Conservation (phyloP, 2,888 invertebrate species). For the Andrena haemorrhoa region DNA sequence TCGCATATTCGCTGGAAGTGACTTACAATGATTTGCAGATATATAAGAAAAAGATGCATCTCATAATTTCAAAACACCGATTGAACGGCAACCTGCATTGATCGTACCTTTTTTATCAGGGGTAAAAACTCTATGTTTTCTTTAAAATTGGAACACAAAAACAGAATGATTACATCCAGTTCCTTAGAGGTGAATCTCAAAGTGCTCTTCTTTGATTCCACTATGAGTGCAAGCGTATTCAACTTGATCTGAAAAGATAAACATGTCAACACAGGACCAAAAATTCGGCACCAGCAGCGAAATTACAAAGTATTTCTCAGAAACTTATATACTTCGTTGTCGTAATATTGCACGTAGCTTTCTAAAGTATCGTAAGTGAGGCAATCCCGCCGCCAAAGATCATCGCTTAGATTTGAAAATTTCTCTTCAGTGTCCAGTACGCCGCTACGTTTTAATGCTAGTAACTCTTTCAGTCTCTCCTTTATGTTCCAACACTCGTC, state of each 20-base stretch:
- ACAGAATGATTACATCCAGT: conserved; percentile 88
- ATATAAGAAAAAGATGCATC: no score
- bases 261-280: background rate
- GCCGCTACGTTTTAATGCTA: conserved; percentile 71
- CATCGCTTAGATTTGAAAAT: conserved; percentile 31
- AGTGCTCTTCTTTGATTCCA: conserved; percentile 91
- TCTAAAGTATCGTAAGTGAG: conserved; percentile 86
- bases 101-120: conserved; percentile 89
- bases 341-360: conserved; percentile 86
- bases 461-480: conserved; percentile 57
- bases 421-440: conserved; percentile 72
- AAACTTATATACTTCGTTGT: conserved; percentile 87
- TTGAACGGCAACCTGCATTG: background rate
- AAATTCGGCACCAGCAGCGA: conserved; percentile 35
- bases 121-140: conserved; percentile 90
- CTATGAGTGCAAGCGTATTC: conserved; percentile 89
- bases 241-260: conserved; percentile 87
- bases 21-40: no score
- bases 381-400: conserved; percentile 86
- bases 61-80: no score
- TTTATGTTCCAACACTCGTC: conserved; percentile 42
- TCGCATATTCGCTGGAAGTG: no score
- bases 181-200: conserved; percentile 88
- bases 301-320: background rate
- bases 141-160: conserved; percentile 89